Base-by-base conservation (phyloP, 2,888 invertebrate genomes). In the Steromphala cineraria region DNA sequence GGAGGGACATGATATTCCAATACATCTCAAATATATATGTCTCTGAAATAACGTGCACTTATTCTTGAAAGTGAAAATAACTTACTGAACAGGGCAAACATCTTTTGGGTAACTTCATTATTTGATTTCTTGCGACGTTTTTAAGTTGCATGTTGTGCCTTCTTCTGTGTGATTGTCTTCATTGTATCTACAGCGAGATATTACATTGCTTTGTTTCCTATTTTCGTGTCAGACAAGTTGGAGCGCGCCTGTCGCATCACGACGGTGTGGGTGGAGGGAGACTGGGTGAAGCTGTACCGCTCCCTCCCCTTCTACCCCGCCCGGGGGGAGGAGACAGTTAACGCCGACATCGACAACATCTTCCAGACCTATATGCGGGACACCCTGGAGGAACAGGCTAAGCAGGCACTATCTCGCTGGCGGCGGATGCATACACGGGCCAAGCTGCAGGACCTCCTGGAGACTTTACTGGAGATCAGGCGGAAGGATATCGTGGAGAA, bases 381-480 rank as follows among this genome's bases (percentile, higher is more conserved):
- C 31, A 83, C 83, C 0, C 71, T 81, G 5, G 88, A 88, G 46
- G 88, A 85, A 13, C 89, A 89, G 40, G 88, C 88, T 0, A 78
- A 81, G 17, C 86, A 88, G 53, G 81, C 87, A 76, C 81, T 92
- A n/a, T 82, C 83, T 67, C 84, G 87, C 19, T 92, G 92, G 92
- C 84, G 91, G 19, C 85, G 92, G 40, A 84, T 90, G 84, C 90
- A 92, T 81, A 91, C 88, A 0, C 84, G 90, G 28, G 91, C 91
- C 4, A 88, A 87, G 40, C 56, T 89, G 21, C 88, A 89, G 31
- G 89, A 89, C 71, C 82, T 92, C 17, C 89, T 87, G 78, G 82
- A 84, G 21, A 87, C 88, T 7, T 84, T 91, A 67, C 77, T 82
- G 52, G 79, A 82, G 7, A 87, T 91, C 62, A 83, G 83, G 75